Evolutionary conservation across 2,113 vertebrate genomes (phyloP).

Genomic region (Muscicapa adusta): DNA sequence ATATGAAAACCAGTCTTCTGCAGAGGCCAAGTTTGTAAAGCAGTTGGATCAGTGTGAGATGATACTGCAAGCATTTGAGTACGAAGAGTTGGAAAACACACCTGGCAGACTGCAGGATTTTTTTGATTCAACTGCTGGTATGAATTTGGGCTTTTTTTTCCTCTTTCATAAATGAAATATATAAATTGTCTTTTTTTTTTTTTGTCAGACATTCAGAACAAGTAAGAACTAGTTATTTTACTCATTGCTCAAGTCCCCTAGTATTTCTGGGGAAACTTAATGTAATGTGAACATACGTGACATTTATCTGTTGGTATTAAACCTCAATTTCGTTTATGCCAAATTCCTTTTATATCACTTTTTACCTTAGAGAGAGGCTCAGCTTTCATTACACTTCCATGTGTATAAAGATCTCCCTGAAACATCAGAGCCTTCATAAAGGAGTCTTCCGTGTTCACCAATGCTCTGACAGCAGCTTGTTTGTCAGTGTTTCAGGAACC

Average conservation of each 20-base stretch:
- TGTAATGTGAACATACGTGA: not conserved
- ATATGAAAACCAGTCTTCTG: constrained; percentile 85
- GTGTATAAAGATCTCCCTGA: not conserved
- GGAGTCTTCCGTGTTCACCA: not conserved
- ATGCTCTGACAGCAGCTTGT: not conserved
- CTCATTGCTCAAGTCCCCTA: not conserved
- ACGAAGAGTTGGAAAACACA: constrained; percentile 85
- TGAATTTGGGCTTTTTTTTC: not conserved
- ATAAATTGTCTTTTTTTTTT: not conserved
- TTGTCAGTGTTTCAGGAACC: not conserved
- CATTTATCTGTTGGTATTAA: not conserved
- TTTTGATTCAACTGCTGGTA: constrained; percentile 88
- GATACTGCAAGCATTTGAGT: constrained; percentile 95
- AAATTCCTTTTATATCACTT: not conserved
- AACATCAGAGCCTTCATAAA: not conserved
- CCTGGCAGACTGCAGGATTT: constrained; percentile 94
- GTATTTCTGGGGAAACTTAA: not conserved
- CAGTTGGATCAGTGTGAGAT: constrained; percentile 95
- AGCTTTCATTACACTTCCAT: not conserved
- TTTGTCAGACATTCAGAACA: not conserved
- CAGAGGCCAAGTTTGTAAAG: constrained; percentile 90
- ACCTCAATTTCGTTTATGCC: not conserved
- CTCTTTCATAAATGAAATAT: not conserved
- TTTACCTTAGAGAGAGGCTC: not conserved
- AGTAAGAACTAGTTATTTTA: not conserved